Conservation (phyloP, 2,888 invertebrate genomes). For the Cryptosula pallasiana region DNA sequence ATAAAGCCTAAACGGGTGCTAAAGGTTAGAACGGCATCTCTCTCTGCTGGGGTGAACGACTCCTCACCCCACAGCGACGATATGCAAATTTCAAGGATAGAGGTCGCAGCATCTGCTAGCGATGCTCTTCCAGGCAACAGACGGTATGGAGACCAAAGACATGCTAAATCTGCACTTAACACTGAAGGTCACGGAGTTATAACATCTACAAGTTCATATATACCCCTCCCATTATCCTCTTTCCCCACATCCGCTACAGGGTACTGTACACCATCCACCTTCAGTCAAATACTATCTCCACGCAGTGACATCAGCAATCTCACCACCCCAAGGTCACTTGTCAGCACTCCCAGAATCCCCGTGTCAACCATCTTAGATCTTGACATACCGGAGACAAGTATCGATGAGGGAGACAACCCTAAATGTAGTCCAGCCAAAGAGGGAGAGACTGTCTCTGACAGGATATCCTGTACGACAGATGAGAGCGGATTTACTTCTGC, state of each 20-base stretch:
- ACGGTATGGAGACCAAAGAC: neutral
- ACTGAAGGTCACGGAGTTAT: no score
- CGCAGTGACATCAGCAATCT: constrained; percentile 11
- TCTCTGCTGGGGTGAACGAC: neutral
- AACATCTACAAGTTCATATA: no score
- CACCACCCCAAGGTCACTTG: neutral
- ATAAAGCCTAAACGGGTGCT: neutral
- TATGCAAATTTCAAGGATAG: no score
- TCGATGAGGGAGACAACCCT: neutral
- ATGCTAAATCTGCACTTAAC: neutral
- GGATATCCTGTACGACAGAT: constrained; percentile 13
- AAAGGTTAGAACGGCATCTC: neutral
- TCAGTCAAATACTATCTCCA: neutral
- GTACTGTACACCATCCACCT: neutral
- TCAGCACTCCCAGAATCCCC: neutral
- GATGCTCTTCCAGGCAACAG: neutral
- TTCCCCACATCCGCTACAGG: neutral
- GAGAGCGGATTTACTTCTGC: constrained; percentile 19
- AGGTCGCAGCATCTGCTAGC: neutral
- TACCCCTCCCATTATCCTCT: no score
- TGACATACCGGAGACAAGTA: constrained; percentile 13
- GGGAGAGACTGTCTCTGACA: constrained; percentile 6
- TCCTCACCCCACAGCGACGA: neutral
- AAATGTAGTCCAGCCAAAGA: neutral
- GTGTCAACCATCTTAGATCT: constrained; percentile 6